Conservation (phyloP, 2,797 vertebrate species). For the Coreius guichenoti region DNA sequence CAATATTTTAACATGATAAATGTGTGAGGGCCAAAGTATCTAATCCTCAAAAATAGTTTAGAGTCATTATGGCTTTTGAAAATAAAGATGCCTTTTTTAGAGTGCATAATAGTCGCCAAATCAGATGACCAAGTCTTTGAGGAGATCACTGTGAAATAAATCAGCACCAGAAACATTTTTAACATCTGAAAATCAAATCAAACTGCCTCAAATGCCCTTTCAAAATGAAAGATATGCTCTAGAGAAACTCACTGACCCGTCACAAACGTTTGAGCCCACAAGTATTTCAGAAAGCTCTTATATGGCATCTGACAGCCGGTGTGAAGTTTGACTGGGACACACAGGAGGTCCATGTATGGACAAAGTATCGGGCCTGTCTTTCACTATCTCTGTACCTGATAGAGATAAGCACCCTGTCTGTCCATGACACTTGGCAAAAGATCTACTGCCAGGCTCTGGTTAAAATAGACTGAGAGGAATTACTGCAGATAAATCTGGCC, state of each 20-base stretch:
- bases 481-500: neutral
- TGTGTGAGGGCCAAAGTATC: neutral
- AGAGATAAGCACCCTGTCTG: conserved; percentile 11
- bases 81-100: neutral
- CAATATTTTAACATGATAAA: neutral
- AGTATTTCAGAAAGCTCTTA: neutral
- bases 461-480: conserved; percentile 17
- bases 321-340: conserved; percentile 16
- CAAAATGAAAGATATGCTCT: neutral
- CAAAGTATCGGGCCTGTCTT: conserved; percentile 5
- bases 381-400: conserved; percentile 30
- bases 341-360: conserved; percentile 12
- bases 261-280: neutral
- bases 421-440: neutral
- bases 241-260: neutral
- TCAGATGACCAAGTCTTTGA: neutral
- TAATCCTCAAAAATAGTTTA: neutral
- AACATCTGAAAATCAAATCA: conserved; percentile 1
- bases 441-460: neutral
- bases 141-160: neutral
- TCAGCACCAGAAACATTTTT: neutral
- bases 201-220: neutral
- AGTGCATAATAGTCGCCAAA: neutral
- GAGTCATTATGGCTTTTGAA: neutral
- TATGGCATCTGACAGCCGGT: conserved; percentile 5